Evolutionary conservation across 2,888 invertebrate genomes (phyloP), one percentile per base, ranked within the genome.

Genomic region (Oligia fasciuncula): DNA sequence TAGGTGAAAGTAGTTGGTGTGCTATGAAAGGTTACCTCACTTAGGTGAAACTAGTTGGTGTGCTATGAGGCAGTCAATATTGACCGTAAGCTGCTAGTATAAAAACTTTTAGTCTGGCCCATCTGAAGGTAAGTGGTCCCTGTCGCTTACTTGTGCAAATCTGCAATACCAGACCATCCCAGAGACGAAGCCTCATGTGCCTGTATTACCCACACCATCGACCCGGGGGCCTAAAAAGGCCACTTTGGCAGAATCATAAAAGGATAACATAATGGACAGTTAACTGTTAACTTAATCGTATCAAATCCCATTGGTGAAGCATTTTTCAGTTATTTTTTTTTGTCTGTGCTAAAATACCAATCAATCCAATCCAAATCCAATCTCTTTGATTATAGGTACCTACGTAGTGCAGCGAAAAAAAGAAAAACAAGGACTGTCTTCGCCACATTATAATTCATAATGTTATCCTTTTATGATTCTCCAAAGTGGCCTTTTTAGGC

Each of bases 21-120:
- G 60, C 51, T 14, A 23, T 65, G n/a, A 69, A 80, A 68, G 66
- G 72, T 71, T 49, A 54, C 17, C 13, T 49, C 6, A 69, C 43
- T 67, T 29, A 35, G 60, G 40, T 29, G 23, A 2, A 35, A 11
- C n/a, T 29, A 43, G 62, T 46, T 63, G 29, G 29, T 63, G 51
- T 68, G 60, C 51, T 14, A 23, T 62, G 29, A 51, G 23, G 66
- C 77, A 60, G 74, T 62, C n/a, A 62, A 51, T 19, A 19, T 19
- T 49, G 8, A 6, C 76, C 74, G 40, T 29, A 49, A 60, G 62
- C 49, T 49, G 4, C 62, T 19, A 13, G 13, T 60, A 35, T 19
- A 51, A 49, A 19, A 51, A 51, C n/a, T 29, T 29, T n/a, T 62
- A 19, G 17, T n/a, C 29, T 29, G 13, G 5, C 60, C 62, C 29